Conservation (phyloP, 2,888 invertebrate species). For the Parelbella ahira region DNA sequence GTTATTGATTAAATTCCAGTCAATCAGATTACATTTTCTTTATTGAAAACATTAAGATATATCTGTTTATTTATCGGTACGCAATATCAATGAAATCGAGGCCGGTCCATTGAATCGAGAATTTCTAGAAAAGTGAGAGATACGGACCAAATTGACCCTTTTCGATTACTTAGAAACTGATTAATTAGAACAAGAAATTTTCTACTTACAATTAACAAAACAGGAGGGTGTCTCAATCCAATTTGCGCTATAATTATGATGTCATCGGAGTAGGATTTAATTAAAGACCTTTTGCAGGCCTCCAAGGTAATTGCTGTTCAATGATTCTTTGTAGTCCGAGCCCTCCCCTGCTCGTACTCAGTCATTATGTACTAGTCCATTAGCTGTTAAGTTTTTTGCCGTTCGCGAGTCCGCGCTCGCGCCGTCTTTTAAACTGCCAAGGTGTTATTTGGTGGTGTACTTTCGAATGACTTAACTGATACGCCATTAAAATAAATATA, state of each 20-base stretch:
- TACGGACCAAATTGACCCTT: slow-evolving; percentile 5
- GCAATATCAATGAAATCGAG: slow-evolving; percentile 1
- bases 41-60: no score
- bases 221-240: slow-evolving; percentile 69
- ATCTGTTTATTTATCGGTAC: no score
- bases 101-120: not conserved
- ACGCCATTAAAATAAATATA: no score
- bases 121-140: slow-evolving; percentile 13
- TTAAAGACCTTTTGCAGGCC: slow-evolving; percentile 76
- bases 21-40: no score
- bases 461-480: no score
- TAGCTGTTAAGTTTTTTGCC: slow-evolving; percentile 13
- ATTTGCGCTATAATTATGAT: slow-evolving; percentile 78
- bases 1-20: no score
- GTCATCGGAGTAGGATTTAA: slow-evolving; percentile 80
- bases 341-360: slow-evolving; percentile 51
- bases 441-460: no score
- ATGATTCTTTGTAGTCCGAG: slow-evolving; percentile 76
- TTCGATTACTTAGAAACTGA: slow-evolving; percentile 42
- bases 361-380: slow-evolving; percentile 57
- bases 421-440: no score
- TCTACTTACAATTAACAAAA: slow-evolving; percentile 73
- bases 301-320: slow-evolving; percentile 76
- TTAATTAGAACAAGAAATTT: slow-evolving; percentile 61
- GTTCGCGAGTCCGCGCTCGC: no score